Percentiles rank a stretch among this genome's conserved stretches.
Evolutionary conservation across 1,140 invertebrate genomes (phyloP).

Genomic region (Cotesia glomerata): DNA sequence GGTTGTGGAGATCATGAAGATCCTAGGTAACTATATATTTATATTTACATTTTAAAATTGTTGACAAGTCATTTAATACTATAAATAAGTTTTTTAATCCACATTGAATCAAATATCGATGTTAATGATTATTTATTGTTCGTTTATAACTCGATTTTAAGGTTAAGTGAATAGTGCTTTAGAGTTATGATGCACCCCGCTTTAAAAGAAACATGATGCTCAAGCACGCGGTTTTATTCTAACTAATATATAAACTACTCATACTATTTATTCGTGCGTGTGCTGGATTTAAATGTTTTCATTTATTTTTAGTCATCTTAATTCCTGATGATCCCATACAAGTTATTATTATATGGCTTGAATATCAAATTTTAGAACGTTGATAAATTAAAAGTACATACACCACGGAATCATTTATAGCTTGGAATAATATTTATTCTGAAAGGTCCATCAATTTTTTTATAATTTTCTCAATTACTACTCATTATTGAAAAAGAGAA

Average conservation of each 20-base stretch:
- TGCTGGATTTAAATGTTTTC: background rate
- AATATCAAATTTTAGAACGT: too few species aligned
- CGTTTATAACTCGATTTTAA: constrained; percentile 40
- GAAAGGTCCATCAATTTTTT: too few species aligned
- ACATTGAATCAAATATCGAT: background rate
- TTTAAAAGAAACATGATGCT: constrained; percentile 42
- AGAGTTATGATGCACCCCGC: constrained; percentile 35
- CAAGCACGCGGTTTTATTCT: constrained; percentile 52
- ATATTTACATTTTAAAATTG: background rate
- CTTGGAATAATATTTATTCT: too few species aligned
- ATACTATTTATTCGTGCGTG: background rate
- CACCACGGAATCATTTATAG: too few species aligned
- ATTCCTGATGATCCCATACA: too few species aligned
- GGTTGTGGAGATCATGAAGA: constrained; percentile 62
- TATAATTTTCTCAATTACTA: too few species aligned
- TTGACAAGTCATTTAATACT: background rate
- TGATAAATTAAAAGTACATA: too few species aligned
- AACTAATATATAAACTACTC: constrained; percentile 13
- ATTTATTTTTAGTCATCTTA: background rate
- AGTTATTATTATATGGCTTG: too few species aligned
- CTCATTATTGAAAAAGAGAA: too few species aligned
- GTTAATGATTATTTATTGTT: background rate
- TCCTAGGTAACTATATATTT: constrained; percentile 56
- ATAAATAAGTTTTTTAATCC: background rate
- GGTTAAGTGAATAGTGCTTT: constrained; percentile 47